Evolutionary conservation across 2,113 vertebrate genomes (phyloP).

Genomic region (Nibea albiflora): DNA sequence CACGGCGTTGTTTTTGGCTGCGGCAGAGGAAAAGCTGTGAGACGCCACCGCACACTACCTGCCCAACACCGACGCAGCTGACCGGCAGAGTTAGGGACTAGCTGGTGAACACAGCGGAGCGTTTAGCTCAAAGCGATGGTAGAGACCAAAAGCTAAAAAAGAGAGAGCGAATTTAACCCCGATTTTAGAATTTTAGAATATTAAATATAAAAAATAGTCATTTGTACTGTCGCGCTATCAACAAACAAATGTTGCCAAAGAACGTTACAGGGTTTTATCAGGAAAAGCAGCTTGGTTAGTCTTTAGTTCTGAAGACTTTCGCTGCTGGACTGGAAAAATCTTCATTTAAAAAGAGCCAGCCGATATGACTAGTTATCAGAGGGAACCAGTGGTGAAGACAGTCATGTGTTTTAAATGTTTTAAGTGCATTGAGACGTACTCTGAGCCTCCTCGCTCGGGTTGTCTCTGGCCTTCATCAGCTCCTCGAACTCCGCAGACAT

Average conservation of each 20-base stretch:
- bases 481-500: constrained; percentile 99
- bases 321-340: too few relatives aligned
- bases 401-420: neutral
- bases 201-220: neutral
- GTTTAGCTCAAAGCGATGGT: neutral
- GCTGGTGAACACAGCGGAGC: too few relatives aligned
- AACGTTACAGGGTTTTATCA: neutral
- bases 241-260: too few relatives aligned
- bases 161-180: neutral
- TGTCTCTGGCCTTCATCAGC: constrained; percentile 95
- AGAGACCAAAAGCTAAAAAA: neutral
- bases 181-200: neutral
- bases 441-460: constrained; percentile 95
- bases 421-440: constrained; percentile 83
- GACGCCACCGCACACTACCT: too few relatives aligned
- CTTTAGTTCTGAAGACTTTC: neutral
- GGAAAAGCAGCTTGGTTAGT: neutral
- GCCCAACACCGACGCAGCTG: too few relatives aligned
- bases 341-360: too few relatives aligned
- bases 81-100: too few relatives aligned
- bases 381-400: too few relatives aligned
- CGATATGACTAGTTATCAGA: too few relatives aligned
- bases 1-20: too few relatives aligned
- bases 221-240: neutral
- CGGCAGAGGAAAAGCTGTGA: too few relatives aligned